phyloP scores from a whole-genome alignment of 1,140 invertebrate species.

The Brachionus plicatilis region DNA sequence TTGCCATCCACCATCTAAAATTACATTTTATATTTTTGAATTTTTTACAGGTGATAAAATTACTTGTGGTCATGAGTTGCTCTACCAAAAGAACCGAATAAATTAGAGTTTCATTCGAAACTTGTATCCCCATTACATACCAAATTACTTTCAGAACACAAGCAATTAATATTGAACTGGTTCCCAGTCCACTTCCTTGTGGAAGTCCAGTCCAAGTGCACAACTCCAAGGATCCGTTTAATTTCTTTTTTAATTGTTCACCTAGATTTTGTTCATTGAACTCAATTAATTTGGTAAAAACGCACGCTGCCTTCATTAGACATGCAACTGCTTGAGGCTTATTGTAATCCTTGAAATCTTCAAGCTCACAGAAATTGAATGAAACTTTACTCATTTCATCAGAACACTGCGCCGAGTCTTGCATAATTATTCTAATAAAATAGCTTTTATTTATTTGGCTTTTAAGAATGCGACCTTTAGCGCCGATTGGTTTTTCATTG shows the following conservation, averaged over 20 bases:
- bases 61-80: conserved; percentile 59
- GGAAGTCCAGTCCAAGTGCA: conserved; percentile 59
- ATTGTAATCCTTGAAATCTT: conserved; percentile 56
- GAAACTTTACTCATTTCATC: conserved; percentile 47
- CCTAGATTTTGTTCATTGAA: conserved; percentile 45
- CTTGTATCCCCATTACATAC: conserved; percentile 52
- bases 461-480: conserved; percentile 52
- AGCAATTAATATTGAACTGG: conserved; percentile 59
- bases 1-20: conserved; percentile 59
- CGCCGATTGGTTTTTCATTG: conserved; percentile 58
- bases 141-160: conserved; percentile 56
- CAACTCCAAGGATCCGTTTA: conserved; percentile 57
- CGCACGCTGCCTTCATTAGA: conserved; percentile 57
- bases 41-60: not conserved
- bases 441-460: conserved; percentile 45
- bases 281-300: conserved; percentile 55
- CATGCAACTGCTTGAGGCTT: conserved; percentile 58
- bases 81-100: conserved; percentile 57
- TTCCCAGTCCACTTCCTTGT: conserved; percentile 59
- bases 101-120: conserved; percentile 24
- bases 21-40: not conserved
- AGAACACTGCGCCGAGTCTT: conserved; percentile 43
- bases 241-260: conserved; percentile 53
- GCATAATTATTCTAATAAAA: conserved; percentile 10
- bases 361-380: conserved; percentile 43